Base-by-base conservation (phyloP, 2,888 invertebrate species). In the Cheilosia soror region DNA sequence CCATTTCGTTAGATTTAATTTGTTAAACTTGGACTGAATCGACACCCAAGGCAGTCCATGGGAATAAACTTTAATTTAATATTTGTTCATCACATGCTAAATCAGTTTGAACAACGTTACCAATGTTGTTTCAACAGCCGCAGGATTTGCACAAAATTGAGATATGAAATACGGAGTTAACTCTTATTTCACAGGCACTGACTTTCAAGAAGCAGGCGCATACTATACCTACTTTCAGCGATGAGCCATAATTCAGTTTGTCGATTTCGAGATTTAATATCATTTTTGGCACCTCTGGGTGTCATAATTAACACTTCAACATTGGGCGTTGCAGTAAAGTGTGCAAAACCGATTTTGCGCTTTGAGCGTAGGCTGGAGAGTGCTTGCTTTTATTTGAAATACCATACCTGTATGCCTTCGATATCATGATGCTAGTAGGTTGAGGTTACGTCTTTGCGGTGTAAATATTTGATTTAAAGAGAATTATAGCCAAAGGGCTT, bases 291-390 rank as follows among this genome's bases (percentile, higher is more conserved):
- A 86, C 86, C 86, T 86, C 82, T 86, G 86, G 86, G 73, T 82
- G 82, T 82, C 81, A 86, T 86, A 86, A 86, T 86, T 86, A 86
- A 86, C 86, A 86, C 86, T 42, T 82, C 78, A 73, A 60, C 73
- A 82, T 37, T 47, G 65, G 86, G 82, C 86, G 86, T 81, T 81
- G 57, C 40, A 15, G 9, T 9, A 29, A 31, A 42, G 62, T 60
- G 66, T 85, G 66, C 85, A 81, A 66, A 76, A 81, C 60, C 60
- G 66, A 81, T 81, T 80, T 76, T 72, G 65, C 33, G 63, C 33
- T 47, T 44, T 15, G 13, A 71, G 58, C 65, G 79, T 80, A 71
- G 81, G 65, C 33, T 69, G 40, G 55, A 29, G 42, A 42, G 72
- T 44, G 44, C 44, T 33, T 65, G 27, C 25, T 44, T 20, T 31